phyloP scores from a whole-genome alignment of 2,797 vertebrate genomes.

The Tinamus major region DNA sequence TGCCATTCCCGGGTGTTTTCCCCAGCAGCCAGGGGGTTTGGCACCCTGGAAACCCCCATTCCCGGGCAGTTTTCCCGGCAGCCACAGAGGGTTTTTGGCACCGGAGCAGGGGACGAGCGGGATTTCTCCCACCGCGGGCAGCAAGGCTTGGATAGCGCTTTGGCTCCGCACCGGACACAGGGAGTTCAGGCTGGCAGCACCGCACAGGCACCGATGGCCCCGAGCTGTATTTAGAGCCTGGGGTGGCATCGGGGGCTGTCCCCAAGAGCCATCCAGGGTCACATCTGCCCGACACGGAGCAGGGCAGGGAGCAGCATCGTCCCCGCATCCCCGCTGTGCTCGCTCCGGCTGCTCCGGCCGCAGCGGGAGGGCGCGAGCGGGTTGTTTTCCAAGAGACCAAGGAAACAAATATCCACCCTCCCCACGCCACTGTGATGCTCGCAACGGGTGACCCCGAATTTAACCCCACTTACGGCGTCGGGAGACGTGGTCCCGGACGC shows the following conservation, averaged over 20 bases:
- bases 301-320: not conserved
- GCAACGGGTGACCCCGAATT: conserved; percentile 83
- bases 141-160: accelerated
- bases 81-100: not conserved
- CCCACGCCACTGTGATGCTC: conserved; percentile 54
- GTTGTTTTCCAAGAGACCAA: not conserved
- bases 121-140: no score
- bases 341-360: not conserved
- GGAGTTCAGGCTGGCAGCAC: conserved; percentile 39
- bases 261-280: accelerated
- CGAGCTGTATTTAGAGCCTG: not conserved
- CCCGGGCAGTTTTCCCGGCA: no score
- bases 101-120: not conserved
- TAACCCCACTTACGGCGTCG: conserved; percentile 90
- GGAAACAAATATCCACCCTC: no score
- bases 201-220: not conserved
- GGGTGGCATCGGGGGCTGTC: not conserved
- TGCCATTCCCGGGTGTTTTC: no score
- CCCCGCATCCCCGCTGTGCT: not conserved
- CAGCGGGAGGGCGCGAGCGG: not conserved
- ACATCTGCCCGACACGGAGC: accelerated
- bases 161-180: not conserved
- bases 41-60: accelerated
- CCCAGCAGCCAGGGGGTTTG: no score
- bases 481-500: conserved; percentile 82